phyloP scores from a whole-genome alignment of 2,888 invertebrate genomes.

The Tachina lurida region DNA sequence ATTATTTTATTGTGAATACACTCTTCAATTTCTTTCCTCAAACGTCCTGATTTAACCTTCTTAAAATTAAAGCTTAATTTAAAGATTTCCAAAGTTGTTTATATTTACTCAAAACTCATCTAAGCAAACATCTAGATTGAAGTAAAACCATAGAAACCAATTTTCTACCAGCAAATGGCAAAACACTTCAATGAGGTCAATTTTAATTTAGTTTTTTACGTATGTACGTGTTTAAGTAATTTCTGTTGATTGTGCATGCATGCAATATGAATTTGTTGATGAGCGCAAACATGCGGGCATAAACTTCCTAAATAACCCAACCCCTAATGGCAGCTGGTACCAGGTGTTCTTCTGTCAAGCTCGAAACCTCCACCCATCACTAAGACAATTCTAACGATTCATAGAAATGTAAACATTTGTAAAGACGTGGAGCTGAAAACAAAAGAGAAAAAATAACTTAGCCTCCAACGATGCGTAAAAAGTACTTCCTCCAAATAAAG shows the following conservation, averaged over 20 bases:
- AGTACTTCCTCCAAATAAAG: conserved; percentile 22
- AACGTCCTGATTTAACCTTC: no score
- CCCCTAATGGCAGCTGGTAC: not conserved
- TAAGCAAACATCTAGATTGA: not conserved
- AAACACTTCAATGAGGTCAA: conserved; percentile 42
- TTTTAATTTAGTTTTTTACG: not conserved
- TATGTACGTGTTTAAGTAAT: not conserved
- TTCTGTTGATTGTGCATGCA: conserved; percentile 5
- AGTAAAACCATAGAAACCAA: conserved; percentile 44
- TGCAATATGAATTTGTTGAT: not conserved
- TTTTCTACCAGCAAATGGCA: conserved; percentile 37
- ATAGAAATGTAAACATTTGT: conserved; percentile 13
- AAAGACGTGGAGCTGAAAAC: not conserved
- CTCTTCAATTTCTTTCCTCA: no score
- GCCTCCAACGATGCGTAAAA: conserved; percentile 35
- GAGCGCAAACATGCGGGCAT: not conserved
- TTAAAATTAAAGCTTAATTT: no score
- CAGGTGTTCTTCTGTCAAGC: not conserved
- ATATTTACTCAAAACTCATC: no score
- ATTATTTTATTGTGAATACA: no score
- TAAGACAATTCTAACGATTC: conserved; percentile 11
- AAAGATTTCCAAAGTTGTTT: no score
- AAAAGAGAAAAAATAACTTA: not conserved
- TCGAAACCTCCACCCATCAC: not conserved
- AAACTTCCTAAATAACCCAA: not conserved